Evolutionary conservation across 2,888 invertebrate species (phyloP).

Genomic region (Cryptophagus acutangulus): DNA sequence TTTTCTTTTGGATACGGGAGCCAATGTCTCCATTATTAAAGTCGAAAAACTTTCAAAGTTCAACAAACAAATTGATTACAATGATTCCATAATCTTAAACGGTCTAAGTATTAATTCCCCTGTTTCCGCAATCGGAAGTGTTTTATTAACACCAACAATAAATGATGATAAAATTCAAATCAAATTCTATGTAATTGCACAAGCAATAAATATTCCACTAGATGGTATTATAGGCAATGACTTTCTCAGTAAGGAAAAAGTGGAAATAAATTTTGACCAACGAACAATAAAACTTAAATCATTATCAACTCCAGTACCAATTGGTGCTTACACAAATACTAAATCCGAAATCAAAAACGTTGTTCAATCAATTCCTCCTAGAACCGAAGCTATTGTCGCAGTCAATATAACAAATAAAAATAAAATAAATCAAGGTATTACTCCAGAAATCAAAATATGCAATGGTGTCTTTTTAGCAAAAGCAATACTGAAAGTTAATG

Average conservation of each 20-base stretch:
- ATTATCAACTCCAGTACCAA: background rate
- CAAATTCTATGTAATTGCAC: background rate
- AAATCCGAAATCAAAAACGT: background rate
- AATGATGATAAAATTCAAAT: background rate
- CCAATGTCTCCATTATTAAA: background rate
- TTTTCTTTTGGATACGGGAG: background rate
- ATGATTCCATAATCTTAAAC: background rate
- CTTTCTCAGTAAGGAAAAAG: conserved; percentile 11
- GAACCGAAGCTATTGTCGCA: conserved; percentile 8
- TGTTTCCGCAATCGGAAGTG: background rate
- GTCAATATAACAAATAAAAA: conserved; percentile 8
- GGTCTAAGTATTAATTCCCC: background rate
- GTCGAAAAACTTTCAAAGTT: background rate
- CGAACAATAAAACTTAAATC: conserved; percentile 3
- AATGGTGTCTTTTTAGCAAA: conserved; percentile 5
- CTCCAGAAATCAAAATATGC: background rate
- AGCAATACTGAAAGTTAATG: conserved; percentile 7
- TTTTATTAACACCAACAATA: background rate
- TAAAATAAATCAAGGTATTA: conserved; percentile 10
- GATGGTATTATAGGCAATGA: conserved; percentile 23
- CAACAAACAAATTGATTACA: background rate
- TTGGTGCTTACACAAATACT: no score
- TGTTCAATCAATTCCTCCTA: conserved; percentile 2
- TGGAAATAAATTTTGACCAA: conserved; percentile 12
- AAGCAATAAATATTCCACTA: conserved; percentile 11